These are phyloP conservation scores for Chrysolina oricalcia DNA, from an alignment of 2,888 invertebrate species.

Conservation along the genomic window DNA sequence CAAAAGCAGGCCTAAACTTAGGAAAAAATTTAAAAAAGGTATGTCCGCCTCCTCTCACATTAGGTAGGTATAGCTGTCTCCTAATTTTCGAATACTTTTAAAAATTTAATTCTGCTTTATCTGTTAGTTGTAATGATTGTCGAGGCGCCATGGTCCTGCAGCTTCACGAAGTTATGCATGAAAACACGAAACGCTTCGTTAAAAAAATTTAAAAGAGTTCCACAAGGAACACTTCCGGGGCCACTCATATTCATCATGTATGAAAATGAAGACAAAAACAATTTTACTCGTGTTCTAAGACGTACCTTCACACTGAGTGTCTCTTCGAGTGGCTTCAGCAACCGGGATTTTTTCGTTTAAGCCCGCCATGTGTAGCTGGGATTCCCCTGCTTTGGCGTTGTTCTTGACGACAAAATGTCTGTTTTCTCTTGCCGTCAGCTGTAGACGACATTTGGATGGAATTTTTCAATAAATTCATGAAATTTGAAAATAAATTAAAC, in stretches of 20 bases:
- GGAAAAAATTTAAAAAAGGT: conserved; percentile 8
- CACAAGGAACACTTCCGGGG: neutral
- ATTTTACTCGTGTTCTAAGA: neutral
- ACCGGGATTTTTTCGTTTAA: conserved; percentile 82
- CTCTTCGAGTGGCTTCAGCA: conserved; percentile 84
- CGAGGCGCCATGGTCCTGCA: conserved; percentile 86
- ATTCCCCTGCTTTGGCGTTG: conserved; percentile 76
- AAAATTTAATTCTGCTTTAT: neutral
- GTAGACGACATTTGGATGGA: conserved; percentile 16
- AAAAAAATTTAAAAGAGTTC: conserved; percentile 20
- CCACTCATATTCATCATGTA: neutral
- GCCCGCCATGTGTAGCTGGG: conserved; percentile 89
- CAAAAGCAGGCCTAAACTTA: neutral
- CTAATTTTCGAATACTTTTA: neutral
- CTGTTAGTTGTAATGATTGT: conserved; percentile 77
- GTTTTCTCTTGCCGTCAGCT: conserved; percentile 38
- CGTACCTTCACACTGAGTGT: conserved; percentile 82
- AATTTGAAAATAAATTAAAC: conserved; percentile 59
- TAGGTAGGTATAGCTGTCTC: too few species aligned
- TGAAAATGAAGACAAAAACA: neutral
- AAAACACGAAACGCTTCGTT: conserved; percentile 33
- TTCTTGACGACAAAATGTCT: conserved; percentile 48
- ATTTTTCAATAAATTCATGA: conserved; percentile 72
- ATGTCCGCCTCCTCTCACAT: neutral
- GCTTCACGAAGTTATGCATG: conserved; percentile 85